phyloP scores from a whole-genome alignment of 2,888 invertebrate genomes.

The Pardosa pseudoannulata region DNA sequence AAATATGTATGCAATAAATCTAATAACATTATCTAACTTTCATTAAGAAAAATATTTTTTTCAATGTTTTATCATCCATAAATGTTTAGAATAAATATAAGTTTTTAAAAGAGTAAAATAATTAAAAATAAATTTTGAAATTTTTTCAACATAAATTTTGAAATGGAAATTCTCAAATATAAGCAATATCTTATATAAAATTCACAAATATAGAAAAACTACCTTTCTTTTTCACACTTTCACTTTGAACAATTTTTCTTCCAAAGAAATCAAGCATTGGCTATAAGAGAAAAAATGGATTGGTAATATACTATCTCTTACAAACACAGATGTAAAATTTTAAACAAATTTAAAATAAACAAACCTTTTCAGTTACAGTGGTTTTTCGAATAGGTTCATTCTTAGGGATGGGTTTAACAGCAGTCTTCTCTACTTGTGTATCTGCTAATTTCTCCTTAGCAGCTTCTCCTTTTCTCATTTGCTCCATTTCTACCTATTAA shows the following conservation, averaged over 20 bases:
- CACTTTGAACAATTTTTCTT: conserved; percentile 23
- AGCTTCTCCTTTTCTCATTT: conserved; percentile 82
- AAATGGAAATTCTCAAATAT: too few relatives aligned
- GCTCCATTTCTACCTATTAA: conserved; percentile 84
- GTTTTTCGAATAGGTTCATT: conserved; percentile 16
- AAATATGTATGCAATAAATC: too few relatives aligned
- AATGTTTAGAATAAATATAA: too few relatives aligned
- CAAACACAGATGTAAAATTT: neutral
- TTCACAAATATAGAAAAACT: too few relatives aligned
- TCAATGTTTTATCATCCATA: too few relatives aligned
- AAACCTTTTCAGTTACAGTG: conserved; percentile 39
- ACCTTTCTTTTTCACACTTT: neutral
- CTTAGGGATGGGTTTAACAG: neutral
- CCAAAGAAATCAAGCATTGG: conserved; percentile 62
- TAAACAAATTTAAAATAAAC: neutral
- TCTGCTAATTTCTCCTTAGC: neutral
- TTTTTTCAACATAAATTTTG: too few relatives aligned
- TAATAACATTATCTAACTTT: neutral
- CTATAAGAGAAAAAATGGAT: conserved; percentile 24
- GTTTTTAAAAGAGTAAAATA: too few relatives aligned
- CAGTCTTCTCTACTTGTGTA: conserved; percentile 17
- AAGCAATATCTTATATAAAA: too few relatives aligned
- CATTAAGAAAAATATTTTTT: too few relatives aligned
- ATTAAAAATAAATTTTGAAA: too few relatives aligned
- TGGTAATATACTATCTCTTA: neutral